Evolutionary conservation across 1,140 invertebrate species (phyloP), one percentile per base, ranked within the genome.

Genomic region (Ceratitis capitata): DNA sequence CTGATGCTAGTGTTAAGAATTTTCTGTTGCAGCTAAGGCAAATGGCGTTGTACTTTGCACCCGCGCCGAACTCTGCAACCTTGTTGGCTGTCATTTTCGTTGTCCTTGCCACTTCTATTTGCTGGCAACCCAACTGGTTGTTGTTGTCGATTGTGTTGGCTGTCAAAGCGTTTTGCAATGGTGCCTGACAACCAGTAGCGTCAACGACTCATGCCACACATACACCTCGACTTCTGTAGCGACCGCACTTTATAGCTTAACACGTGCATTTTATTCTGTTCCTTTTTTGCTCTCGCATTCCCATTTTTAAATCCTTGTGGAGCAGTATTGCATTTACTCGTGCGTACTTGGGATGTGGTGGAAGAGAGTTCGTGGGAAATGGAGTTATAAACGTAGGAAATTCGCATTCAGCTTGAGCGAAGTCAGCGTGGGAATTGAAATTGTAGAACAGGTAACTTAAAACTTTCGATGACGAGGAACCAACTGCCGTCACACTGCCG

Each of bases 1-100:
- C 2, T 35, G 9, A 88, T 89, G 88, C 87, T 88, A 90, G 89
- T 90, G 89, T 89, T 90, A 89, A 89, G 89, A 87, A 90, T 89
- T 90, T 90, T 39, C 42, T 42, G 26, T 26, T 51, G 23, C 47
- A 83, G 47, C 47, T 86, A 90, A 90, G 89, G 88, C 87, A 90
- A 90, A 90, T 90, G 89, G 87, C 88, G 89, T 89, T 89, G 88
- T 88, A 86, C 89, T 87, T 86, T 85, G 69, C 69, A 45, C 23
- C 69, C 42, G 42, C 42, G 19, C 45, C 45, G 85, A 86, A 61
- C 64, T 42, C 45, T n/a, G n/a, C 84, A 45, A 35, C 84, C 45
- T 61, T 74, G 84, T 69, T 29, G 42, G 26, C 39, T 69, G 53
- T 85, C 58, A 88, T 88, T 88, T 88, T 88, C 39, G 32, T 78